Base-by-base conservation (phyloP, 2,797 vertebrate species). In the Carcharodon carcharias region DNA sequence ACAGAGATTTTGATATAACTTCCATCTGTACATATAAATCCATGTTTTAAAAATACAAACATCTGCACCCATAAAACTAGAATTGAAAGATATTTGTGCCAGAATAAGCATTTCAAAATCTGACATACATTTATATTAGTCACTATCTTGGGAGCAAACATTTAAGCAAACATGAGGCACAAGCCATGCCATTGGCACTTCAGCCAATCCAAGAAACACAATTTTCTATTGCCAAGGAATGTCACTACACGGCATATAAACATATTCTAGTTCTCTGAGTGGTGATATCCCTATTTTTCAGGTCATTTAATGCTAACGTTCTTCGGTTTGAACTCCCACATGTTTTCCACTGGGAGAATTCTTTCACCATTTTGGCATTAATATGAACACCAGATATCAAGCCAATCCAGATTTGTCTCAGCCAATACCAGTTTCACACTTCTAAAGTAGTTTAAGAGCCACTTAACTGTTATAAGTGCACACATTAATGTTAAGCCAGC, bases 41-140 rank as follows among this genome's bases (percentile, higher is more conserved):
- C 40, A 88, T 63, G 89, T 92, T 92, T 63, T 92, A 40, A 92
- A 50, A 92, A 92, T 92, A n/a, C 58, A 92, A 92, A 63, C 58
- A 92, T 92, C 58, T 61, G 58, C 35, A 63, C 31, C 89, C 58
- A 63, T 92, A 92, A 92, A 92, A 92, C 58, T 8, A 63, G 88
- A n/a, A 92, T 18, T 92, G 89, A 63, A 92, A 23, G 35, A 63
- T 61, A n/a, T 7, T 35, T 91, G 14, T 92, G 89, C 89, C 89
- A 92, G 56, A 9, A 92, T 35, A 92, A 92, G 63, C 31, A 92
- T 63, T 63, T 92, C 89, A 92, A 92, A 92, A 92, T 92, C 61
- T 93, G 61, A 93, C 61, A 28, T 28, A 21, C 58, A 65, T 93
- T 65, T 93, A 65, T 40, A 93, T 93, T 93, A 93, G 61, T 40